A percentile compares a stretch with the other conserved stretches of the same genome.
These are phyloP conservation scores for Artibeus jamaicensis DNA, from an alignment of 2,797 vertebrate genomes.

Conservation along the genomic window DNA sequence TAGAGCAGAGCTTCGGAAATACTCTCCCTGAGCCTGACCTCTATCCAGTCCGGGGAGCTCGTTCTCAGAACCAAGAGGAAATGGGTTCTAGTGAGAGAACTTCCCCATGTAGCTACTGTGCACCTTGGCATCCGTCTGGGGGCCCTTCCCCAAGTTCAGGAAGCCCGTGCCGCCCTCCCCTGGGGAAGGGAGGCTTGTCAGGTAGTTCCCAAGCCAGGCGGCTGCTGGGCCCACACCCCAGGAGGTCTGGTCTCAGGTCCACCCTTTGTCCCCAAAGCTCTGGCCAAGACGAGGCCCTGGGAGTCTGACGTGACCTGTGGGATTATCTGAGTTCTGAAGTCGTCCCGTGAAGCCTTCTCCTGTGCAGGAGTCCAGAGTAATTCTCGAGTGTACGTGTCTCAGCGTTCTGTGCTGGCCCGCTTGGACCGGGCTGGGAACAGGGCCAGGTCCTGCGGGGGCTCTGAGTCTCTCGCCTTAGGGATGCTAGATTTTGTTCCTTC, in stretches of 20 bases:
- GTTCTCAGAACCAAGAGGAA: not conserved
- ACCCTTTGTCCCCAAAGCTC: not conserved
- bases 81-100: not conserved
- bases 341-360: not conserved
- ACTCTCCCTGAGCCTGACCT: not conserved
- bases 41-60: not conserved
- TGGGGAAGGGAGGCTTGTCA: not conserved
- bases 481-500: not conserved
- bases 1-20: not conserved
- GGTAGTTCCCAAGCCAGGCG: not conserved
- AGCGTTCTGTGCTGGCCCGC: not conserved
- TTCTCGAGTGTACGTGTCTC: not conserved
- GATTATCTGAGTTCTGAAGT: not conserved
- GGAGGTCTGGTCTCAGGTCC: not conserved
- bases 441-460: not conserved
- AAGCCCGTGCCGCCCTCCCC: not conserved
- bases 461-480: not conserved
- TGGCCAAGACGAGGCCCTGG: not conserved
- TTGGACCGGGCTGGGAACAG: not conserved
- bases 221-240: not conserved
- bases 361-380: not conserved
- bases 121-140: not conserved
- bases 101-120: not conserved
- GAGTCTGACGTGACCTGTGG: not conserved
- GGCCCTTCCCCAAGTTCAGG: not conserved